Conservation (phyloP, 2,797 vertebrate genomes). For the Myripristis murdjan region DNA sequence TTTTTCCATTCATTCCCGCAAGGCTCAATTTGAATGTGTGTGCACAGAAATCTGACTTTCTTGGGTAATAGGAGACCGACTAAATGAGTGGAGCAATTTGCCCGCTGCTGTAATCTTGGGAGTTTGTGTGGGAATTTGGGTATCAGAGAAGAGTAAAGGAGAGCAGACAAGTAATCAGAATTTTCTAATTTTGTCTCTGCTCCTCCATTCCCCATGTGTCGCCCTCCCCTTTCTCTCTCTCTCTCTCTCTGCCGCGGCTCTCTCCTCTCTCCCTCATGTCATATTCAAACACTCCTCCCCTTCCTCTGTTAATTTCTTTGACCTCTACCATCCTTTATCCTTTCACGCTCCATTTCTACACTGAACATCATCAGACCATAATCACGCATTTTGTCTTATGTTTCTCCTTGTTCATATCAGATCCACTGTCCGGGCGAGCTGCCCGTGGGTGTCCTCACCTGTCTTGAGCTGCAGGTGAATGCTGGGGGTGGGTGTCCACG, state of each 20-base stretch:
- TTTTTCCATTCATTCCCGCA: constrained; percentile 21
- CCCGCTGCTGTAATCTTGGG: constrained; percentile 56
- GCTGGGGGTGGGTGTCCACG: constrained; percentile 87
- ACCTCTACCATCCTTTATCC: constrained; percentile 5
- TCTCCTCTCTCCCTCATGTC: constrained; percentile 2
- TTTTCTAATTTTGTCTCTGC: constrained; percentile 67
- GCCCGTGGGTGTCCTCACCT: constrained; percentile 80
- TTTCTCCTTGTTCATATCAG: neutral
- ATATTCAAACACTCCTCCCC: neutral
- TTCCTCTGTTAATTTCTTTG: constrained; percentile 6
- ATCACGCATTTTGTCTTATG: too few relatives aligned
- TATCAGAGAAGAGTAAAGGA: constrained; percentile 65
- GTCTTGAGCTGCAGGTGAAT: constrained; percentile 94
- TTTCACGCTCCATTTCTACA: neutral
- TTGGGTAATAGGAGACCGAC: constrained; percentile 60
- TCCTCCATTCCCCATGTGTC: constrained; percentile 49
- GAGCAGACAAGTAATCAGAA: constrained; percentile 69
- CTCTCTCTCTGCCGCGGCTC: too few relatives aligned
- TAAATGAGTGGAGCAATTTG: constrained; percentile 71
- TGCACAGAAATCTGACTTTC: constrained; percentile 38
- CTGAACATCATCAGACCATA: neutral
- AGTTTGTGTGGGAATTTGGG: constrained; percentile 66
- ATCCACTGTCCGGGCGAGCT: neutral
- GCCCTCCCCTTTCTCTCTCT: constrained; percentile 14
- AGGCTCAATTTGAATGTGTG: constrained; percentile 5